Percentiles rank a stretch among this genome's conserved stretches.
phyloP scores from a whole-genome alignment of 2,888 invertebrate species.

The Carabus problematicus region DNA sequence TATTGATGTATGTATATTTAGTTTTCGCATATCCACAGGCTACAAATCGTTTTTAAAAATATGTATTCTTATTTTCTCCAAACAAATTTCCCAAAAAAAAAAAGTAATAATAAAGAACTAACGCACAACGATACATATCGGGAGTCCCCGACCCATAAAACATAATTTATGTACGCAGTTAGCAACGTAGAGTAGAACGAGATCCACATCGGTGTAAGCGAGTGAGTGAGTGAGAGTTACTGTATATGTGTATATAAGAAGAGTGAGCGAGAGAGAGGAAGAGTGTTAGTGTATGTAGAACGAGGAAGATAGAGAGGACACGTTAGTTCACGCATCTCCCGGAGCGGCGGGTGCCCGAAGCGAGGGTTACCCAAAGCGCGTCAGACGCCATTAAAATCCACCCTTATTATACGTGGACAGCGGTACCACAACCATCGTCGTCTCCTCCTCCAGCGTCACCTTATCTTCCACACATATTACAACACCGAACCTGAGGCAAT shows the following conservation, averaged over 20 bases:
- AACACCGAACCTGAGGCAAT: conserved; percentile 49
- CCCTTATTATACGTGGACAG: conserved; percentile 39
- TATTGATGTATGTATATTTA: too few relatives aligned
- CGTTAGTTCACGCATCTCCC: conserved; percentile 2
- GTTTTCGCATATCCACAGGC: too few relatives aligned
- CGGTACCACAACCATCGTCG: conserved; percentile 7
- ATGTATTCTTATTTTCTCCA: too few relatives aligned
- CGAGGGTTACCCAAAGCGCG: conserved; percentile 5
- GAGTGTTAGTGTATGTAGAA: background rate
- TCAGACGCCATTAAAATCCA: conserved; percentile 41
- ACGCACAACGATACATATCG: conserved; percentile 27
- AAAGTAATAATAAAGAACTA: too few relatives aligned
- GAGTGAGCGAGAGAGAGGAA: conserved; percentile 4
- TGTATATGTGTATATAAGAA: background rate
- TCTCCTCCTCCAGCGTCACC: background rate
- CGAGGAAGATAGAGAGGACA: background rate
- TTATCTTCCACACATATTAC: background rate
- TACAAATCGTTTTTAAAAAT: too few relatives aligned
- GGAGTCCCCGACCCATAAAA: conserved; percentile 22
- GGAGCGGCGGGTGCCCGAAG: background rate
- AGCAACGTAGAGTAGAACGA: conserved; percentile 3
- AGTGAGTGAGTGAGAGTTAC: background rate
- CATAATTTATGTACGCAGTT: conserved; percentile 36
- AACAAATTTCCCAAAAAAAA: too few relatives aligned
- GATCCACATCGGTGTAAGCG: background rate